Base-by-base conservation (phyloP, 2,888 invertebrate species). In the Aspidiotus rigidus region DNA sequence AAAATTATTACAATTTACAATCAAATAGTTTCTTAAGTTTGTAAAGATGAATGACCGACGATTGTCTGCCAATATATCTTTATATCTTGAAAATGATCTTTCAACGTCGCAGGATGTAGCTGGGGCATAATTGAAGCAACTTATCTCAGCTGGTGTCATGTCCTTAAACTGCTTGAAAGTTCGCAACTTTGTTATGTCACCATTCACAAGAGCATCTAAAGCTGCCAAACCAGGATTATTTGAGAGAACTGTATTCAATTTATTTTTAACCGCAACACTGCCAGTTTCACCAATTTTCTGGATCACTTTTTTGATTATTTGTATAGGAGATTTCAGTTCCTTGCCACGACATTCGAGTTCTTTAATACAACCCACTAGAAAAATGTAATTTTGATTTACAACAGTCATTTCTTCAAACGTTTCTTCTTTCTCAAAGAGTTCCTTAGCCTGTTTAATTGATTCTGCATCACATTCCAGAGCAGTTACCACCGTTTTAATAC, bases 321-420 rank as follows among this genome's bases (percentile, higher is more conserved):
- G 5, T 7, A 40, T 6, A 11, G 61, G 41, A 40, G 40, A 10
- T 40, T 39, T 40, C 61, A 61, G 10, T 7, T 7, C 7, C 7
- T 28, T 8, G 7, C 41, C 40, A 10, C 9, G 13, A 17, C 7
- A 11, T 61, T 61, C 61, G 15, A 61, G 42, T 40, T 40, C 10
- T 16, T 13, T 40, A 13, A 40, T 40, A 9, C 39, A n/a, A n/a
- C 42, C 41, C 7, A 10, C 61, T 61, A 61, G 7, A 39, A 61
- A 60, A 28, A 16, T n/a, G 28, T 60, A 60, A n/a, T 60, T 60
- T 60, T 60, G 28, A 28, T 60, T 10, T 9, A 16, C 39, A 60
- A 60, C 7, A 17, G 16, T 60, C 9, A 60, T n/a, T 60, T 60
- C 60, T 60, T 60, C 7, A 17, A 16, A 17, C n/a, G 39, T 28